phyloP scores from a whole-genome alignment of 1,140 invertebrate species.

The Leucophenga varia region DNA sequence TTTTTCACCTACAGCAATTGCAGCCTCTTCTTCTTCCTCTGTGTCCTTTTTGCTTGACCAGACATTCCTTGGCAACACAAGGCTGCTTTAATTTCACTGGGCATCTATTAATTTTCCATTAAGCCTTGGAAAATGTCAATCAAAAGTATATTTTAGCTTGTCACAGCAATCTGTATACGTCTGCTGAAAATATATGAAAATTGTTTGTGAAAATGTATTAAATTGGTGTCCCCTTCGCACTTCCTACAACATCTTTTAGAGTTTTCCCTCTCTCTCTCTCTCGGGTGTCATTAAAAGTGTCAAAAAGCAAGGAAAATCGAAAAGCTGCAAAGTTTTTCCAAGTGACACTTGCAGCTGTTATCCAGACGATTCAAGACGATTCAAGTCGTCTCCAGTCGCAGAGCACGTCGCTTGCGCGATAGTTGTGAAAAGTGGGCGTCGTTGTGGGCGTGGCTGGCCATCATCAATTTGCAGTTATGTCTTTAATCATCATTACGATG shows the following conservation, averaged over 20 bases:
- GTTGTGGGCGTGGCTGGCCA: too few relatives aligned
- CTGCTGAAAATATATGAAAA: conserved; percentile 20
- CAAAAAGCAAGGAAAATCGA: conserved; percentile 9
- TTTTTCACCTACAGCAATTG: conserved; percentile 16
- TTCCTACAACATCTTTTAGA: conserved; percentile 7
- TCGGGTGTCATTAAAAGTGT: conserved; percentile 26
- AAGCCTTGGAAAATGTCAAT: conserved; percentile 23
- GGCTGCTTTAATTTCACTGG: conserved; percentile 7
- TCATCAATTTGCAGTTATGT: too few relatives aligned
- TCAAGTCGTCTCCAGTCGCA: too few relatives aligned
- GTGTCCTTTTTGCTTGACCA: too few relatives aligned
- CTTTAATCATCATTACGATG: too few relatives aligned
- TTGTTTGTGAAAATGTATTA: conserved; percentile 25
- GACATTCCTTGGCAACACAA: not conserved
- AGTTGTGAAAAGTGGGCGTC: too few relatives aligned
- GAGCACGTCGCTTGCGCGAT: too few relatives aligned
- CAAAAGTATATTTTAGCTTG: conserved; percentile 27
- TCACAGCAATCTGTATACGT: conserved; percentile 22
- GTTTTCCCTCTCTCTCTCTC: not conserved
- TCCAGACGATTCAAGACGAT: conserved; percentile 9
- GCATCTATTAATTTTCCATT: conserved; percentile 34
- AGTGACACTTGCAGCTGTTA: conserved; percentile 35
- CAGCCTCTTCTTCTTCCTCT: not conserved
- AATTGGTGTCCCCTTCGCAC: conserved; percentile 1
- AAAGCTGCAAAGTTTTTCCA: conserved; percentile 16